Base-by-base conservation (phyloP, 2,113 vertebrate species). In the Poeciliopsis retropinna region DNA sequence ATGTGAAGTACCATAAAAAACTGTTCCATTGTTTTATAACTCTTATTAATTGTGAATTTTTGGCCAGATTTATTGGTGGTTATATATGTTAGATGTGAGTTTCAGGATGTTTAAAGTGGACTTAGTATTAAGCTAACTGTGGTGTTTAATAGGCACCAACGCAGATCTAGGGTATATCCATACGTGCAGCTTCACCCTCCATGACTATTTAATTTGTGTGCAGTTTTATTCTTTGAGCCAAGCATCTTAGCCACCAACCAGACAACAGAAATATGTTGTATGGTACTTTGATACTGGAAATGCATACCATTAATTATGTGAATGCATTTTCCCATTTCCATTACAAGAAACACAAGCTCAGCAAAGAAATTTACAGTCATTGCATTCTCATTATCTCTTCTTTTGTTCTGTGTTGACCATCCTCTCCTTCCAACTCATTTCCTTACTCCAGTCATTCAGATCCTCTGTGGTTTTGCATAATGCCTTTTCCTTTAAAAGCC, bases 291-390 rank as follows among this genome's bases (percentile, higher is more conserved):
- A 84, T 78, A 90, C 85, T 81, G 86, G 89, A 93, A 91, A 91
- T 91, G 91, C 82, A 78, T 81, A 86, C 78, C 85, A 87, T 94
- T 89, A 93, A 94, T 93, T 87, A 93, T 68, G 83, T 80, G 85
- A 93, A 92, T 91, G 85, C 82, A 88, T 93, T 92, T 91, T 81
- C 75, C 83, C 73, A 87, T 90, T 91, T 81, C 81, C 87, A 92
- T 92, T 90, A 88, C 67, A 66, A 74, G 82, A 76, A 76, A 80
- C 72, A 85, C 87, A 88, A 75, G 89, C 84, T 92, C 79, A 83
- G 68, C 60, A 51, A 72, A 66, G 75, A 90, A 90, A 92, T 93
- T 93, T 92, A 93, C 88, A 75, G 27, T 73, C 70, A 66, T 88
- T 83, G 72, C 70, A 79, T 85, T 88, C 75, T 85, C 68, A 64